Evolutionary conservation across 2,797 vertebrate genomes (phyloP), one percentile per base, ranked within the genome.

Genomic region (Hippoglossus hippoglossus): DNA sequence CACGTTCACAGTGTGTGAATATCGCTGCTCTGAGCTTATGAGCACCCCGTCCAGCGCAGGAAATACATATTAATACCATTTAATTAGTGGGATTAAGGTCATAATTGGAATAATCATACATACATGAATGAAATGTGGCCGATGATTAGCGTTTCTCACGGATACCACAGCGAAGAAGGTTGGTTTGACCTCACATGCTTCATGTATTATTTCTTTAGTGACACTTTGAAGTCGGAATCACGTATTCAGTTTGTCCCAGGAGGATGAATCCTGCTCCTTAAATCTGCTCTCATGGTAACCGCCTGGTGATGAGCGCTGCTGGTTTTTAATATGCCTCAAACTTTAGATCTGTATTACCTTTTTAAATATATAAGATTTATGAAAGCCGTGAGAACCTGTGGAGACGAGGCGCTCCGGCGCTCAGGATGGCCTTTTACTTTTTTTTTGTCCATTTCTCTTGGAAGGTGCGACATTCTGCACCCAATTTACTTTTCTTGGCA

Each of bases 141-240:
- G 9, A 6, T 12, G 47, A 70, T 49, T 25, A 6, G 34, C 0
- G 36, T 36, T 25, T 61, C 71, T 68, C 26, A 58, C n/a, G 18
- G 34, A 8, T 5, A 15, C 13, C 1, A 3, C 31, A 61, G 28
- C 46, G 41, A 50, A 26, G 31, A 44, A 53, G 56, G 51, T 26
- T 22, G 24, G 64, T 60, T 65, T 72, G 49, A 84, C 61, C 55
- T 57, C 39, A 26, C 24, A 28, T 9, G 12, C 71, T 61, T 82
- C 61, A 85, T 79, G 41, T 49, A 54, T 81, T 75, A 81, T 83
- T 79, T 64, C 39, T 58, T 26, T 58, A 31, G 34, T 75, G 70
- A 60, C 3, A 61, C 71, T 90, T 87, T 87, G 83, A 87, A 63
- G 71, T 76, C 16, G 49, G 56, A 81, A 67, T 75, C 66, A 47